Evolutionary conservation across 2,113 vertebrate genomes (phyloP).

Genomic region (Ictalurus punctatus): DNA sequence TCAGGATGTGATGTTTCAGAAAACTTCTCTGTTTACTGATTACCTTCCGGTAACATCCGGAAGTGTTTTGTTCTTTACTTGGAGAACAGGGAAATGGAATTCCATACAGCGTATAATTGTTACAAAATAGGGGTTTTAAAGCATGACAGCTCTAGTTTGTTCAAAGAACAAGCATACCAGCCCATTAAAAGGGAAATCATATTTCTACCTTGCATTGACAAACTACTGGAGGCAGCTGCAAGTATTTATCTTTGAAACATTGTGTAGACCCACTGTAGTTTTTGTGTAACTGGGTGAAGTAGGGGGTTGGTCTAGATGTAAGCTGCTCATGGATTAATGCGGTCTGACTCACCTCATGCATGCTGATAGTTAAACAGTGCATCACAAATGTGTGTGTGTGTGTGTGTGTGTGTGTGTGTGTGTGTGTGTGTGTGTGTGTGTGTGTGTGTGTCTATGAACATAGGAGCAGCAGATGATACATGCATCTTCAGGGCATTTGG

Average conservation of each 20-base stretch:
- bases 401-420: conserved; percentile 29
- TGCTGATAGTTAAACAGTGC: conserved; percentile 10
- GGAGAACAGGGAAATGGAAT: too few relatives aligned
- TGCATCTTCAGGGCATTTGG: conserved; percentile 4
- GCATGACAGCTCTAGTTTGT: background rate
- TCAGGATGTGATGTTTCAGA: background rate
- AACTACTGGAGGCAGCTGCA: background rate
- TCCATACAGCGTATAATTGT: background rate
- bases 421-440: background rate
- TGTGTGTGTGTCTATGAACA: background rate
- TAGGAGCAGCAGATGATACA: conserved; percentile 26
- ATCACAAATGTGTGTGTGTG: conserved; percentile 7
- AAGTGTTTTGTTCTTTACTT: background rate
- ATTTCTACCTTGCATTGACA: background rate
- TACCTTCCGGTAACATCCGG: background rate
- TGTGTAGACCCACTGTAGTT: background rate
- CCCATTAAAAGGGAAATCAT: background rate
- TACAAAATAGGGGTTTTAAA: background rate
- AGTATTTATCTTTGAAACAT: background rate
- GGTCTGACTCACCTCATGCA: conserved; percentile 14
- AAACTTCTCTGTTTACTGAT: background rate
- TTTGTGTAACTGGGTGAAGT: background rate
- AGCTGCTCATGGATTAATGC: conserved; percentile 11
- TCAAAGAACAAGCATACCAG: background rate
- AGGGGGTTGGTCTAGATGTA: conserved; percentile 17